Evolutionary conservation across 1,140 invertebrate genomes (phyloP).

Genomic region (Macrotrachela quadricornifera): DNA sequence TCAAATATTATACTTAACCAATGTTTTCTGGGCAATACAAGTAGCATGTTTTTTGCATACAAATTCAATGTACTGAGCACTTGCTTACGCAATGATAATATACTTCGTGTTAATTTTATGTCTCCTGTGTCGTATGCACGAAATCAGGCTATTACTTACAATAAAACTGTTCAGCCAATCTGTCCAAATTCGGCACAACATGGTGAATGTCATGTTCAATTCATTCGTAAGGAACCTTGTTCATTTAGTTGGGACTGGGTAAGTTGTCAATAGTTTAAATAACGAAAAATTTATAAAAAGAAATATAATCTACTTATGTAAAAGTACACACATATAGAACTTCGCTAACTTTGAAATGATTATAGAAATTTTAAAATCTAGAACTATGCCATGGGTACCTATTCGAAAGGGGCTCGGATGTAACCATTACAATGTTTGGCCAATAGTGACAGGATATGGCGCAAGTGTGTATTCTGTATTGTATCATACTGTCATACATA

Average conservation of each 20-base stretch:
- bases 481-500: too few species aligned
- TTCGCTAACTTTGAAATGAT: too few species aligned
- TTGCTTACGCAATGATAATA: conserved; percentile 16
- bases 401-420: too few species aligned
- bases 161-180: conserved; percentile 52
- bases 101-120: conserved; percentile 42
- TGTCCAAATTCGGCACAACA: conserved; percentile 55
- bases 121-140: conserved; percentile 51
- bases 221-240: conserved; percentile 83
- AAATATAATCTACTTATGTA: too few species aligned
- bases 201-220: conserved; percentile 81
- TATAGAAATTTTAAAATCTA: too few species aligned
- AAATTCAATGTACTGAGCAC: background rate
- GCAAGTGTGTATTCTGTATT: too few species aligned
- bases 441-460: too few species aligned
- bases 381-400: too few species aligned
- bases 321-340: too few species aligned
- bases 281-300: too few species aligned
- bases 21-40: background rate
- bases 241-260: conserved; percentile 97
- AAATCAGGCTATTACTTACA: conserved; percentile 32
- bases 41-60: conserved; percentile 5
- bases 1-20: background rate
- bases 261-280: too few species aligned
- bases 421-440: too few species aligned